phyloP scores from a whole-genome alignment of 2,797 vertebrate species.

The Sebastes alutus region DNA sequence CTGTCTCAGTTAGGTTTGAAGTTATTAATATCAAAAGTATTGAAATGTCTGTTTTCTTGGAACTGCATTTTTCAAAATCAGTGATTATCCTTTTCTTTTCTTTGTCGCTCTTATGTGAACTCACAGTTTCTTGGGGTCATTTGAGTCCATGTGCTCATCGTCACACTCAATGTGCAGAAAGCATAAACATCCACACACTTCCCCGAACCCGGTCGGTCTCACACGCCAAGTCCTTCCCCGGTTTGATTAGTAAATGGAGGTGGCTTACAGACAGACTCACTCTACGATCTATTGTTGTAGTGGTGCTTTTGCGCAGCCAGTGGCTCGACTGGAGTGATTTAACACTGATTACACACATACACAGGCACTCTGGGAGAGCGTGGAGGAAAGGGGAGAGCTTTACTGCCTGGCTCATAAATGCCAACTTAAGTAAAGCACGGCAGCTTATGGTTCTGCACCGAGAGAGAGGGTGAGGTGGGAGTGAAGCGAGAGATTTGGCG shows the following conservation, averaged over 20 bases:
- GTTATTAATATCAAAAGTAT: not conserved
- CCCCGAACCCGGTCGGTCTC: not conserved
- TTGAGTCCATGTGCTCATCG: not conserved
- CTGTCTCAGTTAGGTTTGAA: not conserved
- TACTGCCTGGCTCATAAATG: constrained; percentile 62
- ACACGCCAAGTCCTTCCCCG: constrained; percentile 1
- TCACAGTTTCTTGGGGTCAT: constrained; percentile 5
- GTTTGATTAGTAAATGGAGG: constrained; percentile 60
- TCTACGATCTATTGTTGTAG: constrained; percentile 38
- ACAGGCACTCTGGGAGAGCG: not conserved
- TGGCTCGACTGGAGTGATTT: constrained; percentile 60
- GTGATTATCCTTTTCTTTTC: not conserved
- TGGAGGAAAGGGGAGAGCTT: constrained; percentile 28
- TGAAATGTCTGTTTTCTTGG: not conserved
- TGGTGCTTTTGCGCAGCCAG: constrained; percentile 28
- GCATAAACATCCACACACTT: constrained; percentile 3
- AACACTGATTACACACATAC: constrained; percentile 48
- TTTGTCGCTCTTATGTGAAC: not conserved
- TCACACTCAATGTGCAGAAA: not conserved
- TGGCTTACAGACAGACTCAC: constrained; percentile 21
- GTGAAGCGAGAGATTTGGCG: constrained; percentile 25
- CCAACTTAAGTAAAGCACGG: constrained; percentile 64
- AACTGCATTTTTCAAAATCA: not conserved
- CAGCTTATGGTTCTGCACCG: constrained; percentile 54
- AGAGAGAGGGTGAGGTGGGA: not conserved